Conservation (phyloP, 2,113 vertebrate genomes). For the Pseudolaguvia tuberculata region DNA sequence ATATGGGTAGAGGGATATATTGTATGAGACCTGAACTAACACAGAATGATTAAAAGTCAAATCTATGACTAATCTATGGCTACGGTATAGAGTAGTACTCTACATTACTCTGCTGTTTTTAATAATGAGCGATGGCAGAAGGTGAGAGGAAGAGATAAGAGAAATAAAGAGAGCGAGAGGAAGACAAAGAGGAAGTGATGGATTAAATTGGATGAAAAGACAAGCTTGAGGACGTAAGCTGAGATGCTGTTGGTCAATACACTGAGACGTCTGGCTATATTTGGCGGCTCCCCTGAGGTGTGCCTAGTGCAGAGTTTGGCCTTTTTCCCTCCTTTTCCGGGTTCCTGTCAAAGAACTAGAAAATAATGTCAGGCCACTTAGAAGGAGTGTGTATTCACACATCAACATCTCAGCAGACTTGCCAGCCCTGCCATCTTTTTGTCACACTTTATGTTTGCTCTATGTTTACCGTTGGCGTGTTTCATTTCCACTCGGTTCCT, state of each 20-base stretch:
- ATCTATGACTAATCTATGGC: slow-evolving; percentile 13
- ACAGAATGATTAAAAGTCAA: slow-evolving; percentile 13
- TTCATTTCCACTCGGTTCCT: slow-evolving; percentile 21
- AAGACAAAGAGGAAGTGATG: not conserved
- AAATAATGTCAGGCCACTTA: slow-evolving; percentile 51
- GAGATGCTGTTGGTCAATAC: slow-evolving; percentile 54
- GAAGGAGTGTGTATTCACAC: not conserved
- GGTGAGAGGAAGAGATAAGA: not conserved
- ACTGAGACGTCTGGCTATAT: slow-evolving; percentile 55
- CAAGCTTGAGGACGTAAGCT: slow-evolving; percentile 45
- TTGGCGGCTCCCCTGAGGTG: slow-evolving; percentile 52
- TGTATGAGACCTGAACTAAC: slow-evolving; percentile 24
- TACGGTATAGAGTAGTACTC: too few relatives aligned
- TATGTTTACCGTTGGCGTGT: slow-evolving; percentile 15
- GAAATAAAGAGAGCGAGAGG: not conserved
- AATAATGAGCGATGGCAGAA: not conserved
- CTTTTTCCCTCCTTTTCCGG: slow-evolving; percentile 38
- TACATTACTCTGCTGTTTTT: not conserved
- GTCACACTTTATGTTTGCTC: slow-evolving; percentile 3
- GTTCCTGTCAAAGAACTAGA: slow-evolving; percentile 36
- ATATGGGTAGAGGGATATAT: slow-evolving; percentile 21
- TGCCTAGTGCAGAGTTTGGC: slow-evolving; percentile 46
- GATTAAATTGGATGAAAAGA: slow-evolving; percentile 24
- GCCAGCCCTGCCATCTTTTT: slow-evolving; percentile 14
- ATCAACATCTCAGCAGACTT: slow-evolving; percentile 25